A percentile compares a stretch with the other conserved stretches of the same genome.
phyloP scores from a whole-genome alignment of 1,140 invertebrate genomes.

The Pseudomyrmex concolor region DNA sequence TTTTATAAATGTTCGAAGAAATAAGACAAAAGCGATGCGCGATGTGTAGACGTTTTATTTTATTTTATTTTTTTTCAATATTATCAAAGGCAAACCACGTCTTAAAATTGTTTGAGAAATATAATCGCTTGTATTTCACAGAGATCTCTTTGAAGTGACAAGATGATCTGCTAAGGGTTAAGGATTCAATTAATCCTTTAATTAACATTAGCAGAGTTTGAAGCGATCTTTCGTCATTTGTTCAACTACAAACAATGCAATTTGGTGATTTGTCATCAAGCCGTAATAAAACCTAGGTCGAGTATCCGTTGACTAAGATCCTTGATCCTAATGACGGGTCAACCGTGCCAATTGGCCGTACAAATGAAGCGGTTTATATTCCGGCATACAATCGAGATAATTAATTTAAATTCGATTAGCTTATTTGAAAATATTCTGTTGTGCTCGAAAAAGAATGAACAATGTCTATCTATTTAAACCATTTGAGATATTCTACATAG shows the following conservation, averaged over 20 bases:
- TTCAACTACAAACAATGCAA: conserved; percentile 2
- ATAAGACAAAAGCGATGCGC: neutral
- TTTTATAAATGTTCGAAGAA: neutral
- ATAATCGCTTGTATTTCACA: neutral
- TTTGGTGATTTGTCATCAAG: conserved; percentile 46
- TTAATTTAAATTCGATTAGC: conserved; percentile 58
- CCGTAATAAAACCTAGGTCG: conserved; percentile 66
- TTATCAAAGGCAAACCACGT: no score
- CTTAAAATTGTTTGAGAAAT: neutral
- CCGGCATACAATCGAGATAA: conserved; percentile 43
- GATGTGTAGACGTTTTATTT: neutral
- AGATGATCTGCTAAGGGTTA: neutral
- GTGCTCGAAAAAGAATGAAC: no score
- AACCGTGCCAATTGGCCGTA: conserved; percentile 79
- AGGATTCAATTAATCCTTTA: conserved; percentile 35
- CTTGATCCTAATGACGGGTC: conserved; percentile 83
- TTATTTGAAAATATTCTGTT: conserved; percentile 36
- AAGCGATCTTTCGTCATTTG: conserved; percentile 7
- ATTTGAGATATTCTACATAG: no score
- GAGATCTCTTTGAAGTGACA: neutral
- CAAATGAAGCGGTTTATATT: conserved; percentile 60
- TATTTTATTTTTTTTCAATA: no score
- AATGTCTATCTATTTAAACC: no score
- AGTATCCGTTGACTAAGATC: conserved; percentile 67
- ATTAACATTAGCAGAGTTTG: conserved; percentile 3